These are phyloP conservation scores for Apoda limacodes DNA, from an alignment of 2,888 invertebrate species.

Conservation along the genomic window DNA sequence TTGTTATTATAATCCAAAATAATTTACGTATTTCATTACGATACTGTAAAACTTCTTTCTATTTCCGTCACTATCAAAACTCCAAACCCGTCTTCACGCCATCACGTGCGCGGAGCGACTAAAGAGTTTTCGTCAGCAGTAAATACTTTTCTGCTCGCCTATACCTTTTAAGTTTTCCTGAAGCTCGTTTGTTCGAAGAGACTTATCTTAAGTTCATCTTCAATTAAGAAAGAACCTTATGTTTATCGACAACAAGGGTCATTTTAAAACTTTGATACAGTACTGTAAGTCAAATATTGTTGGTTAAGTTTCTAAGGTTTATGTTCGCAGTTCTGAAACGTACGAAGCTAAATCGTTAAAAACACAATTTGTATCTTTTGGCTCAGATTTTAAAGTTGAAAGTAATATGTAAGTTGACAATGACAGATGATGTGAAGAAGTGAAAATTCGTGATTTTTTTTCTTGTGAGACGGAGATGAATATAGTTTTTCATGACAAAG, in stretches of 20 bases:
- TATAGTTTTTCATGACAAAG: slow-evolving; percentile 57
- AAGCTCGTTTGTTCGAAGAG: too few species aligned
- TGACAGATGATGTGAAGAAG: slow-evolving; percentile 39
- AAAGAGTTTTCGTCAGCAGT: slow-evolving; percentile 40
- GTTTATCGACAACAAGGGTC: not conserved
- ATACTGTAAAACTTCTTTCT: slow-evolving; percentile 56
- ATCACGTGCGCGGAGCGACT: slow-evolving; percentile 58
- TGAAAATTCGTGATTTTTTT: slow-evolving; percentile 55
- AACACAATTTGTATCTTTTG: slow-evolving; percentile 21
- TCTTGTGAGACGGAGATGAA: slow-evolving; percentile 52
- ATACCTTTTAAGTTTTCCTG: slow-evolving; percentile 62
- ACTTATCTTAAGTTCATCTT: too few species aligned
- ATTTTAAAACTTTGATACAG: too few species aligned
- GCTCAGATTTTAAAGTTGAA: slow-evolving; percentile 20
- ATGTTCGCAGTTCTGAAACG: slow-evolving; percentile 24
- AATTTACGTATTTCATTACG: slow-evolving; percentile 32
- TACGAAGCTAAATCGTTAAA: slow-evolving; percentile 17
- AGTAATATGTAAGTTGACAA: slow-evolving; percentile 21
- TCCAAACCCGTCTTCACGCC: slow-evolving; percentile 39
- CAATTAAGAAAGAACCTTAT: too few species aligned
- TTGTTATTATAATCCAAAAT: slow-evolving; percentile 17
- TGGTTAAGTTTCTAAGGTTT: slow-evolving; percentile 22
- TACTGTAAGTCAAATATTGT: too few species aligned
- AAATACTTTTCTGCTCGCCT: slow-evolving; percentile 52
- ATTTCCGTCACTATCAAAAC: slow-evolving; percentile 32